Evolutionary conservation across 2,797 vertebrate genomes (phyloP).

Genomic region (Rachycentron canadum): DNA sequence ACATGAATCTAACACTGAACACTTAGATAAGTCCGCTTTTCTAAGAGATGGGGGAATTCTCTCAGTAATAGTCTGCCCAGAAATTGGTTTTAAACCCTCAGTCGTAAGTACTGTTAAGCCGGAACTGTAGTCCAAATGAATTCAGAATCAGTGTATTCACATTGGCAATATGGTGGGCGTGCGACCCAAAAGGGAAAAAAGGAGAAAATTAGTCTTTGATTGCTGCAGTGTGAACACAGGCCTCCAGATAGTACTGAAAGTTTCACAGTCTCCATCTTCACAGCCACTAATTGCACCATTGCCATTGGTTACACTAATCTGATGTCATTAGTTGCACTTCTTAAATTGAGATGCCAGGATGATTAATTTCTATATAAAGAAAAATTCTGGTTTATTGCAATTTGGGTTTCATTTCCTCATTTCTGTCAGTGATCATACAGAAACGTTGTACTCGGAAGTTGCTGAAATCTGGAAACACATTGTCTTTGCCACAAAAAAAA

Average conservation of each 20-base stretch:
- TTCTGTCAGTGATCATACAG: background rate
- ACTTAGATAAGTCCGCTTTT: conserved; percentile 55
- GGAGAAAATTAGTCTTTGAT: background rate
- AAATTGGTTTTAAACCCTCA: conserved; percentile 57
- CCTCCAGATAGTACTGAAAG: background rate
- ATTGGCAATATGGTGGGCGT: background rate
- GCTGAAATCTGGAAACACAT: background rate
- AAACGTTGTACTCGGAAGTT: background rate
- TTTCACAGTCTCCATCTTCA: background rate
- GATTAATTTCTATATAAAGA: background rate
- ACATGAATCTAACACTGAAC: conserved; percentile 56
- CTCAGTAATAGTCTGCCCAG: conserved; percentile 17
- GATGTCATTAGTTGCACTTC: conserved; percentile 9
- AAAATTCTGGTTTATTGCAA: background rate
- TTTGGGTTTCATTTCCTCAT: background rate
- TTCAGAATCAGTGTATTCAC: conserved; percentile 41
- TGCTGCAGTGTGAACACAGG: background rate
- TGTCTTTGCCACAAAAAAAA: background rate
- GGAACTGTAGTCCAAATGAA: conserved; percentile 32
- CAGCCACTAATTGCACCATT: background rate
- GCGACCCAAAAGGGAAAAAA: background rate
- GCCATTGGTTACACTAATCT: background rate
- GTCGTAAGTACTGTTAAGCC: conserved; percentile 45
- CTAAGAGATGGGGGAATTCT: conserved; percentile 42
- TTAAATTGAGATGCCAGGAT: background rate